A percentile compares a stretch with the other conserved stretches of the same genome.
phyloP scores from a whole-genome alignment of 2,113 vertebrate species.

The Enhydra lutris region DNA sequence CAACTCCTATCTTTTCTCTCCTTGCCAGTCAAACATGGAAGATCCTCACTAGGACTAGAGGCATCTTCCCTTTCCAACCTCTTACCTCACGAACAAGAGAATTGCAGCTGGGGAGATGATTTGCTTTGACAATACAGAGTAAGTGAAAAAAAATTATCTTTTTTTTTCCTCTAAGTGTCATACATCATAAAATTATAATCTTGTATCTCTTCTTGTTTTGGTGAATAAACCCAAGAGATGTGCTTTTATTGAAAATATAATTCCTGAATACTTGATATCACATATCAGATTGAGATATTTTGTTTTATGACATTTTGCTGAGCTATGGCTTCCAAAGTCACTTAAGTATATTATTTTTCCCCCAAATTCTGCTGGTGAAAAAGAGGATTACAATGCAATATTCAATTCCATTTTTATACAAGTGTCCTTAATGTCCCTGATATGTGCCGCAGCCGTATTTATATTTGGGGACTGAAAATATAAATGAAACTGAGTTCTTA shows the following conservation, averaged over 20 bases:
- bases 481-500: constrained; percentile 72
- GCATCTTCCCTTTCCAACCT: background rate
- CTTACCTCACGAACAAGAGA: background rate
- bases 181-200: constrained; percentile 14
- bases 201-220: constrained; percentile 24
- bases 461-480: constrained; percentile 65
- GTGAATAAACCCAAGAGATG: background rate
- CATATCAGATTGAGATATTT: constrained; percentile 35
- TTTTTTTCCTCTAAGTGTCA: constrained; percentile 45
- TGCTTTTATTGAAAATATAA: constrained; percentile 19
- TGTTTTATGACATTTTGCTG: constrained; percentile 43
- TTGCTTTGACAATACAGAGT: constrained; percentile 49
- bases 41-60: background rate
- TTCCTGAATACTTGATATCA: constrained; percentile 54
- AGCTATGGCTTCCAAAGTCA: constrained; percentile 39
- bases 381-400: constrained; percentile 46
- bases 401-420: constrained; percentile 61
- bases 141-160: constrained; percentile 1
- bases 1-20: background rate
- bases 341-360: constrained; percentile 29
- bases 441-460: constrained; percentile 46
- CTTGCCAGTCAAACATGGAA: background rate
- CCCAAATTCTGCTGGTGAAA: constrained; percentile 25
- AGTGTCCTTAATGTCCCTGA: constrained; percentile 63
- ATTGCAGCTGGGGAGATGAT: background rate